Evolutionary conservation across 1,140 invertebrate species (phyloP), one percentile per base, ranked within the genome.

Genomic region (Pachypsylla venusta): DNA sequence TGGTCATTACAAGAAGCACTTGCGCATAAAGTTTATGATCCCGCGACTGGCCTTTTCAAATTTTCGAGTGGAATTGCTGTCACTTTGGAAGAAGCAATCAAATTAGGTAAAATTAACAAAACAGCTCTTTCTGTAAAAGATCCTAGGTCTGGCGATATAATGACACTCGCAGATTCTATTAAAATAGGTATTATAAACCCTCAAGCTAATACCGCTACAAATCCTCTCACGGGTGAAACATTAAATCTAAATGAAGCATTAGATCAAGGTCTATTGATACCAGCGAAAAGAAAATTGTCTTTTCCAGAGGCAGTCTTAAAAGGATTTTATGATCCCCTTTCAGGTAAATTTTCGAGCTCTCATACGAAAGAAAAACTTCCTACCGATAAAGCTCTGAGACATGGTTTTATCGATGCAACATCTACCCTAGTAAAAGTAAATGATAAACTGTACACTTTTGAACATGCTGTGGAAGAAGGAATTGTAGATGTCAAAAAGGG

Each of bases 1-100:
- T 82, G 81, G 77, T 85, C 85, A 1, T 70, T 96, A 28, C 84
- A 90, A 70, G 88, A 95, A 77, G 86, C 87, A 53, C 73, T 95
- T 53, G 81, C 87, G 35, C 82, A 85, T 71, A 83, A 87, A 58
- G 76, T 87, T 57, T 91, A 92, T 69, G 81, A 93, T 69, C 73
- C 81, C 0, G 77, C 81, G 53, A 84, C 83, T 55, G 87, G 88
- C 2, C 78, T 82, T 53, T 82, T 72, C 19, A 67, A 79, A 58
- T 81, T 81, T 25, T 81, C 85, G 42, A 83, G 89, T 63, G 79
- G 81, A 24, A 78, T 81, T 53, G 75, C 74, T 48, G 76, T 87
- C 62, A 89, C 85, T 20, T 69, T 96, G 2, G 82, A 87, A 57
- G 81, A 89, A 63, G 89, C 89, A 7, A 84, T 94, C 53, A 75